A percentile compares a stretch with the other conserved stretches of the same genome.
phyloP scores from a whole-genome alignment of 2,113 vertebrate genomes.

The Dryoscopus gambensis region DNA sequence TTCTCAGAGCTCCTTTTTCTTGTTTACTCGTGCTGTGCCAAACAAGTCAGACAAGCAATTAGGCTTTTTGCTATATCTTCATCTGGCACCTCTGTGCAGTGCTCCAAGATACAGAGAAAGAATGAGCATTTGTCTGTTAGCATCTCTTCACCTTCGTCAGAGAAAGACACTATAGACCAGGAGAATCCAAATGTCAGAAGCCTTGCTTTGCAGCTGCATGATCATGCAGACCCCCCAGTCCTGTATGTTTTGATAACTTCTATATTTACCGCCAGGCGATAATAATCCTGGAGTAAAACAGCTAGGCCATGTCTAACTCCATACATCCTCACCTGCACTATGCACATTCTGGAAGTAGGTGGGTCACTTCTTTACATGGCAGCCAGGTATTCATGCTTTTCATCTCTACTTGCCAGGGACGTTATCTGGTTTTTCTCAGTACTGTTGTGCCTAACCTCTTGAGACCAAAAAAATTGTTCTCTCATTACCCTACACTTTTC shows the following conservation, averaged over 20 bases:
- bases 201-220: background rate
- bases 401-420: background rate
- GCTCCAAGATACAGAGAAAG: background rate
- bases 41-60: background rate
- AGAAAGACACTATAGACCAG: accelerated
- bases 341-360: background rate
- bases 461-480: background rate
- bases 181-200: background rate
- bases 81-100: background rate
- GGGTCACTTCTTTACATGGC: background rate
- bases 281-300: background rate
- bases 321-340: background rate
- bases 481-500: background rate
- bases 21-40: background rate
- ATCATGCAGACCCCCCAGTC: background rate
- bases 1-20: background rate
- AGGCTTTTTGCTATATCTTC: background rate
- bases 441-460: background rate
- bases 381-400: background rate
- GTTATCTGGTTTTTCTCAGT: background rate
- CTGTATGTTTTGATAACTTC: background rate
- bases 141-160: background rate
- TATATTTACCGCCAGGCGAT: background rate
- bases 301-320: background rate
- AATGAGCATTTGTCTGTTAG: background rate